These are phyloP conservation scores for Lutraria lutraria DNA, from an alignment of 2,888 invertebrate species.

Conservation along the genomic window DNA sequence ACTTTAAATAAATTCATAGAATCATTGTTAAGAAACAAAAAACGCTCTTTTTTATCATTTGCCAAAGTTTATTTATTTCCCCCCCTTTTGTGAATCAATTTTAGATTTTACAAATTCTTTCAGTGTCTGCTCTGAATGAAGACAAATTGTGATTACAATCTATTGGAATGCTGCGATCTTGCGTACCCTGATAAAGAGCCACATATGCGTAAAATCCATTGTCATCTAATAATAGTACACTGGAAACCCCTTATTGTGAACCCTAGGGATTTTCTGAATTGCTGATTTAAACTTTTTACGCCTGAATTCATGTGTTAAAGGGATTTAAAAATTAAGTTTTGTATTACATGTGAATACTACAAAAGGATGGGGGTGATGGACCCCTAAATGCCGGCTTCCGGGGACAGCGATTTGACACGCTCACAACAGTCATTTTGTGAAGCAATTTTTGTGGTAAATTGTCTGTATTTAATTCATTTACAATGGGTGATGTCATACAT, in stretches of 20 bases:
- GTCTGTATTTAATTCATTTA: neutral
- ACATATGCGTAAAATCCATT: conserved; percentile 49
- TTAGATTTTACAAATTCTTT: conserved; percentile 4
- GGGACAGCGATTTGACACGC: conserved; percentile 20
- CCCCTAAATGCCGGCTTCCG: conserved; percentile 31
- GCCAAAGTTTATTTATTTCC: conserved; percentile 6
- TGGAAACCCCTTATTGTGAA: neutral
- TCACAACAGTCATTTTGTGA: neutral
- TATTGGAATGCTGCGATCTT: conserved; percentile 28
- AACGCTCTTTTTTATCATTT: neutral
- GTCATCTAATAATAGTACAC: conserved; percentile 40
- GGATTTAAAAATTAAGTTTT: conserved; percentile 4
- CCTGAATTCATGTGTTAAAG: conserved; percentile 24
- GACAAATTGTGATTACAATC: neutral
- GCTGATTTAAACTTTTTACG: conserved; percentile 44
- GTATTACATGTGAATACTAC: conserved; percentile 40
- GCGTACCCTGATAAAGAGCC: conserved; percentile 13
- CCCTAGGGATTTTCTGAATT: conserved; percentile 33
- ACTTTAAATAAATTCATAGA: no score
- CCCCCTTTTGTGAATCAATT: neutral
- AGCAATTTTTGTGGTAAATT: neutral
- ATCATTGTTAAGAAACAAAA: no score
- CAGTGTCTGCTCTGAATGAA: neutral
- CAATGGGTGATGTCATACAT: conserved; percentile 6
- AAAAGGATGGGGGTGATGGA: conserved; percentile 31